Percentiles rank a stretch among this genome's conserved stretches.
These are phyloP conservation scores for Cyprinus carpio DNA, from an alignment of 2,113 vertebrate genomes.

Conservation along the genomic window DNA sequence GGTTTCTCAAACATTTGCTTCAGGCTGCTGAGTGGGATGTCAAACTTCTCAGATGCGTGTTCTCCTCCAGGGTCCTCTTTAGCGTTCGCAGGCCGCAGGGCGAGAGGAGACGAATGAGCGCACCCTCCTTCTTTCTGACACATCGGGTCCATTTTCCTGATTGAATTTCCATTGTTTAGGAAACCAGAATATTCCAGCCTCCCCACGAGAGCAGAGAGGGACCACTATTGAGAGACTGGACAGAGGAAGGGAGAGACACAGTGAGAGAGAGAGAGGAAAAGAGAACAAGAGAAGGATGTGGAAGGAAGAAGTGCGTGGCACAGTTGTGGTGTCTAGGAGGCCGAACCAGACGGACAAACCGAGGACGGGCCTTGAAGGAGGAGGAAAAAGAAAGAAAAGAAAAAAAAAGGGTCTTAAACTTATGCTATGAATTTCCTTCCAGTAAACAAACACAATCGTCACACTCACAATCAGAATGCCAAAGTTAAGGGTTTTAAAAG, in stretches of 20 bases:
- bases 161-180: slow-evolving; percentile 80
- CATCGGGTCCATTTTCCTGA: slow-evolving; percentile 77
- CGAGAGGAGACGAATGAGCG: slow-evolving; percentile 52
- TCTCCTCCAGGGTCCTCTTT: slow-evolving; percentile 70
- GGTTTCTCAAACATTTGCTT: slow-evolving; percentile 81
- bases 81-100: slow-evolving; percentile 61
- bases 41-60: slow-evolving; percentile 75
- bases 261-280: slow-evolving; percentile 40
- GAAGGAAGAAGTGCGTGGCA: slow-evolving; percentile 51
- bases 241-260: slow-evolving; percentile 16
- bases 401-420: slow-evolving; percentile 52
- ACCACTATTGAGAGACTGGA: slow-evolving; percentile 60
- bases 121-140: slow-evolving; percentile 56
- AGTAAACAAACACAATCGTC: slow-evolving; percentile 65
- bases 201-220: slow-evolving; percentile 53
- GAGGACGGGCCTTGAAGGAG: slow-evolving; percentile 40
- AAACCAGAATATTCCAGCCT: slow-evolving; percentile 68
- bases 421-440: slow-evolving; percentile 48
- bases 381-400: slow-evolving; percentile 9
- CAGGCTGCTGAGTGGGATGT: slow-evolving; percentile 74
- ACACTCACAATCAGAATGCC: slow-evolving; percentile 43
- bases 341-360: slow-evolving; percentile 33
- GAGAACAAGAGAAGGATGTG: slow-evolving; percentile 28
- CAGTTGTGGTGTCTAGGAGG: slow-evolving; percentile 45
- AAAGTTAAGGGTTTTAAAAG: slow-evolving; percentile 46